A percentile compares a stretch with the other conserved stretches of the same genome.
Conservation (phyloP, 2,113 vertebrate genomes). For the Gracilinanus agilis region DNA sequence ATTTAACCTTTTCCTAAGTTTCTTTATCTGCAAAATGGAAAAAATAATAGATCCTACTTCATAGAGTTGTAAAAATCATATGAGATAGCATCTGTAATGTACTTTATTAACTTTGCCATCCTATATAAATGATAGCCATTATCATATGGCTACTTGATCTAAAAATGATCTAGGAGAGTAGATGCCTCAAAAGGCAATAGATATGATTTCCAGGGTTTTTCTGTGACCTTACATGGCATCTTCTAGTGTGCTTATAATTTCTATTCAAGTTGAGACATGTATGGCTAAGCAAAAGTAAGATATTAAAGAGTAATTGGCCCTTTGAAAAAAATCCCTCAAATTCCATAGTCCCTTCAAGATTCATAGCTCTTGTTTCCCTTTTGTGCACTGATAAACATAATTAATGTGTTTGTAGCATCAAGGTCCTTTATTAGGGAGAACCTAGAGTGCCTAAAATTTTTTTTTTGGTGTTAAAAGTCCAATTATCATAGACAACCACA, state of each 20-base stretch:
- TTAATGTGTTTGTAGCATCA: not conserved
- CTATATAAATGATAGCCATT: not conserved
- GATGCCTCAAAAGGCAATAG: not conserved
- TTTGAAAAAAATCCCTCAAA: not conserved
- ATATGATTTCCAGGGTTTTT: not conserved
- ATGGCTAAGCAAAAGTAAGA: not conserved
- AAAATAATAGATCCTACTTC: not conserved
- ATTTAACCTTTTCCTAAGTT: not conserved
- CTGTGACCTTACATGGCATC: not conserved
- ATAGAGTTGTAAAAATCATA: not conserved
- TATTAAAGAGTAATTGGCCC: not conserved
- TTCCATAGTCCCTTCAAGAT: not conserved
- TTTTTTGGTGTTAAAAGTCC: not conserved
- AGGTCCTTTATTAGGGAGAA: not conserved
- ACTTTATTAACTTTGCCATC: not conserved
- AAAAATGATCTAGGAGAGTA: not conserved
- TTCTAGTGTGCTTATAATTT: not conserved
- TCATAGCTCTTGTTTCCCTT: not conserved
- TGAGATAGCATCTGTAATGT: not conserved
- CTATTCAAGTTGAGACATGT: not conserved
- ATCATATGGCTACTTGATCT: not conserved
- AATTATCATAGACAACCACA: not conserved
- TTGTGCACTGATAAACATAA: not conserved
- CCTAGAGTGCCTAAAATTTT: not conserved
- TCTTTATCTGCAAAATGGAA: not conserved